Evolutionary conservation across 2,797 vertebrate species (phyloP).

Genomic region (Chaunax sp.): DNA sequence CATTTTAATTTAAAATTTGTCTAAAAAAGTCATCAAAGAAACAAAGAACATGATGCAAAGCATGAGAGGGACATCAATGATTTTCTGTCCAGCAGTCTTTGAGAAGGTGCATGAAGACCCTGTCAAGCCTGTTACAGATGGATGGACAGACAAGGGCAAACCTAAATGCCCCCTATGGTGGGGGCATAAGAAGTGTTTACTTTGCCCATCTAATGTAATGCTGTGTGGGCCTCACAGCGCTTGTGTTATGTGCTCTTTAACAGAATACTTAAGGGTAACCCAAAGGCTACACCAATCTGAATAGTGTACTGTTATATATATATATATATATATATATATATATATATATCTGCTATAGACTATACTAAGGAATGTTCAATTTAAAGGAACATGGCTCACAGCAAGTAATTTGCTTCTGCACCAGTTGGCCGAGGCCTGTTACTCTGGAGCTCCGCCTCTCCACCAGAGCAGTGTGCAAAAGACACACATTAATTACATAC

Average conservation of each 20-base stretch:
- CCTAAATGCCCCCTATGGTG: too few species aligned
- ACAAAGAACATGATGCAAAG: too few species aligned
- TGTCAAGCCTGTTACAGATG: too few species aligned
- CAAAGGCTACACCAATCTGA: slow-evolving; percentile 6
- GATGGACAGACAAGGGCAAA: too few species aligned
- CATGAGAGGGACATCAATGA: too few species aligned
- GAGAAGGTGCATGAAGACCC: too few species aligned
- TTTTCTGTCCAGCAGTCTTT: too few species aligned
- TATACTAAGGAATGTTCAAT: neutral
- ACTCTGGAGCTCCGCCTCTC: neutral
- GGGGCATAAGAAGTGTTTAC: too few species aligned
- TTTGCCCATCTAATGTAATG: neutral
- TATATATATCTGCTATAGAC: neutral
- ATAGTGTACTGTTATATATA: too few species aligned
- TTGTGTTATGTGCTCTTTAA: neutral
- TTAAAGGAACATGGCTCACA: slow-evolving; percentile 29
- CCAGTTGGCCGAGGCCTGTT: slow-evolving; percentile 25
- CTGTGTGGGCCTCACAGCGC: neutral
- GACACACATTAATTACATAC: neutral
- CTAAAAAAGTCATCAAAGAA: too few species aligned
- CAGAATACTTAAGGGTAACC: slow-evolving; percentile 2
- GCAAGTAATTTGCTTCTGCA: slow-evolving; percentile 38
- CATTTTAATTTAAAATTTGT: too few species aligned
- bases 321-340: slow-evolving; percentile 8
- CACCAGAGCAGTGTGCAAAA: neutral